Percentiles rank a stretch among this genome's conserved stretches.
These are phyloP conservation scores for Gymnothorax javanicus DNA, from an alignment of 2,797 vertebrate genomes.

Conservation along the genomic window DNA sequence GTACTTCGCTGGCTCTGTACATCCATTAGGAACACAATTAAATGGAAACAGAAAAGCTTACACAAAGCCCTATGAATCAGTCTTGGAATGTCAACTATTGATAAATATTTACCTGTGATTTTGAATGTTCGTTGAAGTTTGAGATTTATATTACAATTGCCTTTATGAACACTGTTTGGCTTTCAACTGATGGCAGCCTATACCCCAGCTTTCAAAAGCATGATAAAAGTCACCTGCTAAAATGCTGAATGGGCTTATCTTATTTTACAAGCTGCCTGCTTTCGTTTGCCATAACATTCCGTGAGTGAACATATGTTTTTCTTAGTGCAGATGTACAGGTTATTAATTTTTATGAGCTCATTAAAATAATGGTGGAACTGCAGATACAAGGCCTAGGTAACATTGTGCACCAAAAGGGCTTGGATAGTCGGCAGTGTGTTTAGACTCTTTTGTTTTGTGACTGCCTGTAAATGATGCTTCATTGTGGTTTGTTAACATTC, in stretches of 20 bases:
- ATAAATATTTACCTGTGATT: neutral
- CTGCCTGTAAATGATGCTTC: constrained; percentile 55
- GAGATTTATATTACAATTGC: neutral
- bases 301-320: constrained; percentile 57
- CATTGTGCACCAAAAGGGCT: constrained; percentile 45
- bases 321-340: constrained; percentile 50
- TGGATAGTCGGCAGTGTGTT: neutral
- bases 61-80: neutral
- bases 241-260: constrained; percentile 39
- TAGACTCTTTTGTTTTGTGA: constrained; percentile 40
- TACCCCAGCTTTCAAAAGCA: neutral
- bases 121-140: neutral
- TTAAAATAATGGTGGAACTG: constrained; percentile 58
- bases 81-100: neutral
- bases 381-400: constrained; percentile 59
- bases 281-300: constrained; percentile 59
- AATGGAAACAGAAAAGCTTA: constrained; percentile 12
- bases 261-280: constrained; percentile 31
- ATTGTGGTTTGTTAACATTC: constrained; percentile 36
- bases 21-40: constrained; percentile 21
- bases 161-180: constrained; percentile 27
- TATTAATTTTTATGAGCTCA: constrained; percentile 63
- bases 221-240: constrained; percentile 4
- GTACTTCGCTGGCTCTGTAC: neutral
- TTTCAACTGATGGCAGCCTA: neutral